A percentile compares a stretch with the other conserved stretches of the same genome.
phyloP scores from a whole-genome alignment of 2,888 invertebrate genomes.

The Leptinotarsa tumamoca region DNA sequence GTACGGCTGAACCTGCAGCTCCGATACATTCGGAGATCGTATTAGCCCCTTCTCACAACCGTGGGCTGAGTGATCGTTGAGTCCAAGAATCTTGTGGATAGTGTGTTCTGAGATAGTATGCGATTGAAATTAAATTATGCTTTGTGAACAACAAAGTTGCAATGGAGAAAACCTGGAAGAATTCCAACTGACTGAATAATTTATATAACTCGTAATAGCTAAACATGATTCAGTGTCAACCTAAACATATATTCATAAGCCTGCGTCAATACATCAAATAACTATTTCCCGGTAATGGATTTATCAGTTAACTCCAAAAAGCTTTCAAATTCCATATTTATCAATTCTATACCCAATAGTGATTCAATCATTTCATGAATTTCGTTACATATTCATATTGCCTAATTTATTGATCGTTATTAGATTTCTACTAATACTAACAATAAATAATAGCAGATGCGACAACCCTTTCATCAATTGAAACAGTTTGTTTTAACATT shows the following conservation, averaged over 20 bases:
- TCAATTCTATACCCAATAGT: conserved; percentile 9
- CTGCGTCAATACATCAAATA: neutral
- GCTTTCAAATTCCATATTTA: conserved; percentile 8
- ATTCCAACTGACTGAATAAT: neutral
- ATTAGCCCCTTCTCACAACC: no score
- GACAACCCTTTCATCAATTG: neutral
- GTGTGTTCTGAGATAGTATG: no score
- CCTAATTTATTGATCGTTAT: conserved; percentile 34
- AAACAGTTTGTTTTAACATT: neutral
- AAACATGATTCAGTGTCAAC: neutral
- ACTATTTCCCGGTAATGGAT: neutral
- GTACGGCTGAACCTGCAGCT: no score
- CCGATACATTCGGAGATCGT: no score
- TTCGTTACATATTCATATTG: conserved; percentile 38
- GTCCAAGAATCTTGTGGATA: no score
- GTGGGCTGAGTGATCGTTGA: no score
- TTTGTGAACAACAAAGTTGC: no score
- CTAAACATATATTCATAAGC: neutral
- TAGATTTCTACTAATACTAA: conserved; percentile 21
- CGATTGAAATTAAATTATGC: no score
- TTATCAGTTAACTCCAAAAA: conserved; percentile 7
- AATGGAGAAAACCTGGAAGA: no score
- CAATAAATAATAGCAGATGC: conserved; percentile 2
- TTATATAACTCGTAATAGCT: neutral
- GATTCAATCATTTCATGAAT: conserved; percentile 30